These are phyloP conservation scores for Limnephilus marmoratus DNA, from an alignment of 2,888 invertebrate genomes.

Conservation along the genomic window DNA sequence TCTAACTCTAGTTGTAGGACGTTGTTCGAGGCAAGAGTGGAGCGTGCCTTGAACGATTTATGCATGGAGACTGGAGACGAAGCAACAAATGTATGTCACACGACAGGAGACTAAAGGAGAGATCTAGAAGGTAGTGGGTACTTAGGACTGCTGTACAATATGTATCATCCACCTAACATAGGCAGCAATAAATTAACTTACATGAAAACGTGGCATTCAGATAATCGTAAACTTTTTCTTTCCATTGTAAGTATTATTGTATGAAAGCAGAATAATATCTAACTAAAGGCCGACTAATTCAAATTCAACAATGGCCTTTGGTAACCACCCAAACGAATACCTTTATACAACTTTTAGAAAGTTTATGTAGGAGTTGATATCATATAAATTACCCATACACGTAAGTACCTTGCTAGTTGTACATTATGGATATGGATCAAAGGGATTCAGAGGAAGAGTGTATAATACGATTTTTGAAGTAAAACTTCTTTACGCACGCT, in stretches of 20 bases:
- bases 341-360: constrained; percentile 31
- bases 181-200: neutral
- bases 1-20: neutral
- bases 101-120: neutral
- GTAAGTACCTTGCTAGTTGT: neutral
- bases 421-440: neutral
- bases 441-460: neutral
- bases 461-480: neutral
- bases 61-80: neutral
- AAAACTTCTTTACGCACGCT: no score
- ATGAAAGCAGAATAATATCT: neutral
- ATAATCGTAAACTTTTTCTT: neutral
- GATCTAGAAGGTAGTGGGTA: neutral
- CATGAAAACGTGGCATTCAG: neutral
- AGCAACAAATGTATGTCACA: neutral
- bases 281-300: neutral
- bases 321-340: neutral
- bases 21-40: neutral
- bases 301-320: constrained; percentile 2
- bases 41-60: neutral
- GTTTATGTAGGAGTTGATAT: constrained; percentile 30
- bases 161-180: neutral
- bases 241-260: neutral
- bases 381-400: neutral
- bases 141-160: neutral